Evolutionary conservation across 2,888 invertebrate species (phyloP).

Genomic region (Neocrepidodera transversa): DNA sequence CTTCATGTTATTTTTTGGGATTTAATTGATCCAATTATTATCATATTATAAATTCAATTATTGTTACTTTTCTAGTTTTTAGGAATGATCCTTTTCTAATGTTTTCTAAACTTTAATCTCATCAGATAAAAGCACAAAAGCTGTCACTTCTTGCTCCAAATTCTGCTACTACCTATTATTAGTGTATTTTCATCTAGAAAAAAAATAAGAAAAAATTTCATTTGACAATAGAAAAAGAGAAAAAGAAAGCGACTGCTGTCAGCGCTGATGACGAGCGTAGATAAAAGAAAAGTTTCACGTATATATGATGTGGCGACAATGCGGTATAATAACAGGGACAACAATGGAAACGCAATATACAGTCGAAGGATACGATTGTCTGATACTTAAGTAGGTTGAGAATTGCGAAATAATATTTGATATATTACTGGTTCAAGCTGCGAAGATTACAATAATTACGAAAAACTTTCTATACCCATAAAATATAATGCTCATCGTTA

Average conservation of each 20-base stretch:
- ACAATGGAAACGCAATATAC: constrained; percentile 58
- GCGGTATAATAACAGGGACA: constrained; percentile 55
- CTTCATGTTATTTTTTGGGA: too few species aligned
- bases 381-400: constrained; percentile 54
- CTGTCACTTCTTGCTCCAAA: constrained; percentile 8
- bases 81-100: too few species aligned
- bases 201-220: constrained; percentile 23
- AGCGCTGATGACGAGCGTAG: constrained; percentile 51
- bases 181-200: constrained; percentile 17
- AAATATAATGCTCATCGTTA: too few species aligned
- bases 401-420: constrained; percentile 47
- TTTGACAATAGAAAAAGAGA: constrained; percentile 21
- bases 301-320: constrained; percentile 57
- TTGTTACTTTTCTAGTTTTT: too few species aligned
- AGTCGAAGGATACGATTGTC: constrained; percentile 55
- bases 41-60: too few species aligned
- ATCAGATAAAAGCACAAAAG: not conserved
- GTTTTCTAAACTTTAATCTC: too few species aligned
- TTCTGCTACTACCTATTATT: constrained; percentile 21
- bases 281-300: constrained; percentile 58
- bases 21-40: too few species aligned
- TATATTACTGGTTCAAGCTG: constrained; percentile 41
- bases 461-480: too few species aligned
- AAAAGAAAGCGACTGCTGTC: constrained; percentile 35
- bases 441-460: constrained; percentile 30